phyloP scores from a whole-genome alignment of 2,888 invertebrate species.

The Anoplius nigerrimus region DNA sequence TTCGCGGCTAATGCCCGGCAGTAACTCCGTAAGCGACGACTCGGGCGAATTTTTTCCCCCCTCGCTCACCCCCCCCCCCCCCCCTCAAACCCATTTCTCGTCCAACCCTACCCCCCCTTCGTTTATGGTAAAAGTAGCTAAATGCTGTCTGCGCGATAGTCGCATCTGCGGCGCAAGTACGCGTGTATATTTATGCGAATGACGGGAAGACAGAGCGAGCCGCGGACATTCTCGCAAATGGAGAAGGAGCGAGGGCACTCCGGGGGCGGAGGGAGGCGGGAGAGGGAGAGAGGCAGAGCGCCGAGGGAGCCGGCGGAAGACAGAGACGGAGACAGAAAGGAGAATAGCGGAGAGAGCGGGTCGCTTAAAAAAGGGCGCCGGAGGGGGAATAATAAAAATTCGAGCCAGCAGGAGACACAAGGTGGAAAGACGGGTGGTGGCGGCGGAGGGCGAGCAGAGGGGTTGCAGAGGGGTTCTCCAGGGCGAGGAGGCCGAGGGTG shows the following conservation, averaged over 20 bases:
- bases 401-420: constrained; percentile 13
- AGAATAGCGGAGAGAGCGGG: constrained; percentile 33
- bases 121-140: constrained; percentile 5
- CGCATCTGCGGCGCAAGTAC: no score
- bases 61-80: not conserved
- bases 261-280: no score
- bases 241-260: no score
- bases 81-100: not conserved
- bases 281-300: not conserved
- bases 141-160: not conserved
- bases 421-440: not conserved
- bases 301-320: no score
- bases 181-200: no score
- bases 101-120: not conserved
- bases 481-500: constrained; percentile 18
- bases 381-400: constrained; percentile 16
- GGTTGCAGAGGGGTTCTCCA: not conserved
- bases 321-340: constrained; percentile 8
- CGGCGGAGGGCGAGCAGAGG: not conserved
- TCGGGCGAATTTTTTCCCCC: not conserved
- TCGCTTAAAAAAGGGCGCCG: constrained; percentile 43
- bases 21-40: no score
- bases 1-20: no score
- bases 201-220: no score
- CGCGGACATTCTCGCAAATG: no score